Base-by-base conservation (phyloP, 2,888 invertebrate genomes). In the Eupithecia subumbrata region DNA sequence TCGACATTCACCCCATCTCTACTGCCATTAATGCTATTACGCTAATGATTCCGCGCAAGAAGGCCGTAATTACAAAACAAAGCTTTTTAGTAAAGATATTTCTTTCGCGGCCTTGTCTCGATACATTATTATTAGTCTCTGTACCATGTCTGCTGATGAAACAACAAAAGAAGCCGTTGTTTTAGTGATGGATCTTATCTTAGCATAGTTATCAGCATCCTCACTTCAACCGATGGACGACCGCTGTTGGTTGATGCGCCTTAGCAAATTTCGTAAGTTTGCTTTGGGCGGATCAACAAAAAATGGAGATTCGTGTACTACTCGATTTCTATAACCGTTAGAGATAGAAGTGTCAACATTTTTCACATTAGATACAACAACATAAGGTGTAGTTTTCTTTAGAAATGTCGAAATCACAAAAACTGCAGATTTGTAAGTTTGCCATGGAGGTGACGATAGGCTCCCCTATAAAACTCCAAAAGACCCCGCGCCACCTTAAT, bases 61-160 rank as follows among this genome's bases (percentile, higher is more conserved):
- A 87, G 84, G 87, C 87, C 89, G 88, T 92, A 91, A 93, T 92
- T 91, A 91, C 89, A 87, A 92, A 92, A 93, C 92, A 92, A 93
- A 92, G 91, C 89, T 89, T 91, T 91, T 91, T 90, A 90, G 90
- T 91, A 91, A 89, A 89, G 89, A 91, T 90, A 89, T 92, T 91
- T 90, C 84, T 90, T 86, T 85, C 80, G 75, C 76, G 81, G 40
- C 69, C 69, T 52, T 63, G 72, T 60, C 60, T 40, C 52, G 45
- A 52, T 25, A n/a, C 16, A 64, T 72, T 72, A 45, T 64, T 63
- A 64, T 64, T 30, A 72, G 43, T 37, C 22, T 40, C n/a, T 16
- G n/a, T 40, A 67, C 11, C 40, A 18, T 34, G 64, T n/a, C 34
- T 64, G 34, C 34, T 64, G 34, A 64, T 34, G 34, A 64, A 34